phyloP scores from a whole-genome alignment of 2,113 vertebrate genomes.

The Passer domesticus region DNA sequence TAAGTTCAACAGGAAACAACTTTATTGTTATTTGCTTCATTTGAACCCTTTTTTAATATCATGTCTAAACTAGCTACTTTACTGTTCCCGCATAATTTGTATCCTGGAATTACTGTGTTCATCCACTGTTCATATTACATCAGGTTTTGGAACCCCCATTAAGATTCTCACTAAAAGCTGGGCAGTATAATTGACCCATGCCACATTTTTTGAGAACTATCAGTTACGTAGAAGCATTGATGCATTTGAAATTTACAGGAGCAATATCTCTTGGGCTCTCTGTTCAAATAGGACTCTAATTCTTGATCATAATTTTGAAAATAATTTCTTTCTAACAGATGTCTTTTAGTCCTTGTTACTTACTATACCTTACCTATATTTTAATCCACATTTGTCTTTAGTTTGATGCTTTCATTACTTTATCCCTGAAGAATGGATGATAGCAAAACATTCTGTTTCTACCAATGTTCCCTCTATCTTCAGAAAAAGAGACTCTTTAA shows the following conservation, averaged over 20 bases:
- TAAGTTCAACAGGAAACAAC: background rate
- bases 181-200: background rate
- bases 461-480: background rate
- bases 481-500: background rate
- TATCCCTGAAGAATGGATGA: background rate
- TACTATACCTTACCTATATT: background rate
- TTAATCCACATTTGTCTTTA: background rate
- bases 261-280: background rate
- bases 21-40: background rate
- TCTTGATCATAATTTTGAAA: background rate
- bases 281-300: background rate
- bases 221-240: background rate
- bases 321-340: background rate
- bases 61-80: background rate
- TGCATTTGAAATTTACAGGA: background rate
- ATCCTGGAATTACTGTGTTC: background rate
- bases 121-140: background rate
- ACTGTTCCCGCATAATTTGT: background rate
- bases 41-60: background rate
- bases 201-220: background rate
- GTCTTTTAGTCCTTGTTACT: background rate
- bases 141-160: accelerated
- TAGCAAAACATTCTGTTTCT: background rate
- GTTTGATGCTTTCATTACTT: background rate
- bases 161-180: background rate